Conservation (phyloP, 2,888 invertebrate species). For the Teleiodes luculella region DNA sequence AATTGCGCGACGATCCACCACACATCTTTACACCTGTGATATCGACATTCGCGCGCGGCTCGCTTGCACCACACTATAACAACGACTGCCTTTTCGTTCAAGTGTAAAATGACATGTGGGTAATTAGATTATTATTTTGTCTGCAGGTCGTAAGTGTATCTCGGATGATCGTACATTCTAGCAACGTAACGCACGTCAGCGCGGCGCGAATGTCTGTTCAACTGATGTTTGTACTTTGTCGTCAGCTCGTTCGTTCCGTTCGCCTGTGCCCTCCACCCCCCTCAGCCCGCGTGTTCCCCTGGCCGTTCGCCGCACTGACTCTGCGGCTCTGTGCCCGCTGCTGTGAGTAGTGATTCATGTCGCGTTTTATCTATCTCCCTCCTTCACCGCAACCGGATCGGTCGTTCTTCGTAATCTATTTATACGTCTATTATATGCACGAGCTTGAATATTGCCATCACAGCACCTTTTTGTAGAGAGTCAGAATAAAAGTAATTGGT, state of each 20-base stretch:
- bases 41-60: slow-evolving; percentile 59
- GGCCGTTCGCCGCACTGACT: slow-evolving; percentile 54
- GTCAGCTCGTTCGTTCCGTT: slow-evolving; percentile 65
- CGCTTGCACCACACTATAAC: slow-evolving; percentile 39
- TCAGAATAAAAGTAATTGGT: too few species aligned
- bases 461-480: slow-evolving; percentile 23
- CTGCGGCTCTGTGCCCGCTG: slow-evolving; percentile 55
- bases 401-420: slow-evolving; percentile 77
- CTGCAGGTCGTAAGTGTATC: slow-evolving; percentile 41
- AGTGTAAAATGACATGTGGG: slow-evolving; percentile 15
- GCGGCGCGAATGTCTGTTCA: slow-evolving; percentile 69
- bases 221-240: slow-evolving; percentile 74
- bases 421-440: slow-evolving; percentile 68
- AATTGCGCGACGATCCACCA: slow-evolving; percentile 76
- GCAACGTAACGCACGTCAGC: slow-evolving; percentile 57
- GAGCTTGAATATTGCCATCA: slow-evolving; percentile 66
- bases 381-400: slow-evolving; percentile 77
- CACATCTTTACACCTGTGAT: slow-evolving; percentile 55
- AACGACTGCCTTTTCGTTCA: slow-evolving; percentile 38
- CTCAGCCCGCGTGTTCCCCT: slow-evolving; percentile 40
- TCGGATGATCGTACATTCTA: slow-evolving; percentile 38
- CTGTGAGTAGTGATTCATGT: slow-evolving; percentile 77
- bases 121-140: slow-evolving; percentile 40
- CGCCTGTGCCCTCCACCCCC: slow-evolving; percentile 40
- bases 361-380: slow-evolving; percentile 78